These are phyloP conservation scores for Salvator merianae DNA, from an alignment of 2,113 vertebrate species.

Conservation along the genomic window DNA sequence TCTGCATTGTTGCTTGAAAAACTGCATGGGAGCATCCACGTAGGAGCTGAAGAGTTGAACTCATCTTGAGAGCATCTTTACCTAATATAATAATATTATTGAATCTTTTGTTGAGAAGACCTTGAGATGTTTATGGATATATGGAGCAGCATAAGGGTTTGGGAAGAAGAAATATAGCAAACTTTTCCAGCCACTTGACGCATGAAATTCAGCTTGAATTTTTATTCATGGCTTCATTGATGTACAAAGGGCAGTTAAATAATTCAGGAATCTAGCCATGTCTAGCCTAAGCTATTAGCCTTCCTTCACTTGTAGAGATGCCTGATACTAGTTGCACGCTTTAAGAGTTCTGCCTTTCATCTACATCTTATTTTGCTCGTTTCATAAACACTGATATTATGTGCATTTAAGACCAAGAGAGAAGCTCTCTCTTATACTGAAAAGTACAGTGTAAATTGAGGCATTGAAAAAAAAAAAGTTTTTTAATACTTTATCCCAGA, in stretches of 20 bases:
- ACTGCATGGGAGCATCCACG: too few relatives aligned
- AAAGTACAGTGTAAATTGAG: background rate
- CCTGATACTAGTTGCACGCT: background rate
- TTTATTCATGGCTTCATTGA: background rate
- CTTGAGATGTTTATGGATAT: background rate
- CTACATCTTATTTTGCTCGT: background rate
- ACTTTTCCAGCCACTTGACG: background rate
- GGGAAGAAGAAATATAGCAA: too few relatives aligned
- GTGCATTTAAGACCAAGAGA: too few relatives aligned
- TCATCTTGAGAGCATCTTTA: background rate
- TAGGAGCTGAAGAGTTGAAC: too few relatives aligned
- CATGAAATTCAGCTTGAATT: background rate
- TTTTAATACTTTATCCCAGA: background rate
- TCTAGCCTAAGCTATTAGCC: background rate
- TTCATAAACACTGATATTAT: background rate
- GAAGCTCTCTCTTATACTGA: background rate
- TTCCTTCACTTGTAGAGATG: background rate
- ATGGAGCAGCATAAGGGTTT: background rate
- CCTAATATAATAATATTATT: too few relatives aligned
- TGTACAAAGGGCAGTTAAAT: background rate
- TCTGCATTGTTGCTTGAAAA: too few relatives aligned
- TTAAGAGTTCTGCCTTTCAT: background rate
- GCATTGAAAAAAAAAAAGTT: background rate
- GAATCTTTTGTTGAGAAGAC: background rate
- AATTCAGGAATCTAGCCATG: background rate